Percentiles rank a stretch among this genome's conserved stretches.
phyloP scores from a whole-genome alignment of 2,113 vertebrate genomes.

The Strix aluco region DNA sequence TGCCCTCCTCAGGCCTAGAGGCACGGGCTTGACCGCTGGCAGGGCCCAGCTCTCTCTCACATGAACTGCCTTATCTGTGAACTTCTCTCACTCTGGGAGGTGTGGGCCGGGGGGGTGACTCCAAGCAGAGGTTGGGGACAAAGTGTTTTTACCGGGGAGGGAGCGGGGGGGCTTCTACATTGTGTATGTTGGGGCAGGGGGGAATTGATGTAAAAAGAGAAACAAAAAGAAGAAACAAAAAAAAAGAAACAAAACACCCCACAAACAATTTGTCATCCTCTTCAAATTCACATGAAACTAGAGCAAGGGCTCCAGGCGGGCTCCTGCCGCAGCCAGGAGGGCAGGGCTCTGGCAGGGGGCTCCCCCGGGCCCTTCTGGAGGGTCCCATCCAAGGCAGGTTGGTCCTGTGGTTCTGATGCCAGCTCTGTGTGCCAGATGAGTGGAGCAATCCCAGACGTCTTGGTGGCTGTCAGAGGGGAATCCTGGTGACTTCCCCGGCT shows the following conservation, averaged over 20 bases:
- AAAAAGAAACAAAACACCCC: not conserved
- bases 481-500: not conserved
- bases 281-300: not conserved
- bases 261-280: constrained; percentile 10
- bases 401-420: not conserved
- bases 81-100: constrained; percentile 59
- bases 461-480: not conserved
- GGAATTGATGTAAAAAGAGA: constrained; percentile 10
- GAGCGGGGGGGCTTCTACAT: not conserved
- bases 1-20: constrained; percentile 63
- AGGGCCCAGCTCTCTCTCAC: constrained; percentile 67
- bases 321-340: not conserved
- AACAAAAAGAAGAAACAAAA: not conserved
- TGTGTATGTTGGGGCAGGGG: not conserved
- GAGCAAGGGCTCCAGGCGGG: not conserved
- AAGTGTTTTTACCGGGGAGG: constrained; percentile 36
- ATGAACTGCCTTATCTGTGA: constrained; percentile 77
- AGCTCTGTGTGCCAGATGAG: not conserved
- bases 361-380: not conserved
- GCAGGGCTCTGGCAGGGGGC: not conserved
- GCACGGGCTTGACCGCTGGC: constrained; percentile 37
- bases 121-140: constrained; percentile 4
- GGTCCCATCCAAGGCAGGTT: not conserved
- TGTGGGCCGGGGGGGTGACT: not conserved
- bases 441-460: not conserved